A percentile compares a stretch with the other conserved stretches of the same genome.
These are phyloP conservation scores for Leptonema lineaticorne DNA, from an alignment of 1,140 invertebrate genomes.

Conservation along the genomic window DNA sequence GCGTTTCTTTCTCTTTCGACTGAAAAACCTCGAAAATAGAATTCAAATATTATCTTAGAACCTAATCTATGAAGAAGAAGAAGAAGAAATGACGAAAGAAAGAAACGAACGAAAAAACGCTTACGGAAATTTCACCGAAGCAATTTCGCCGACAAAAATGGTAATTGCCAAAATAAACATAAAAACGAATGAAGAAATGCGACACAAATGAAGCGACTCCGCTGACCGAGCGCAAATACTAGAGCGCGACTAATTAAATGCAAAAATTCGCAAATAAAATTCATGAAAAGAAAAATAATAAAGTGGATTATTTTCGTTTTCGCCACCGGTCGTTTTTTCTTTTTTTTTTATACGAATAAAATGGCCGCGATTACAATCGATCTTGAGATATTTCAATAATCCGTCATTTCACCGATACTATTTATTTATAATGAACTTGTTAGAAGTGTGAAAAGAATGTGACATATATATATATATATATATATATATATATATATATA, in stretches of 20 bases:
- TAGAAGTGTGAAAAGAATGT: too few relatives aligned
- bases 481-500: too few relatives aligned
- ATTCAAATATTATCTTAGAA: slow-evolving; percentile 1
- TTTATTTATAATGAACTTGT: too few relatives aligned
- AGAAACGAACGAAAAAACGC: not conserved
- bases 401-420: too few relatives aligned
- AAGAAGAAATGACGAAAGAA: not conserved
- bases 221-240: not conserved
- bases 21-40: not conserved
- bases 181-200: too few relatives aligned
- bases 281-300: not conserved
- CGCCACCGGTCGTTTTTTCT: too few relatives aligned
- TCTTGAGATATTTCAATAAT: too few relatives aligned
- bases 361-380: too few relatives aligned
- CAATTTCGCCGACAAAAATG: slow-evolving; percentile 2
- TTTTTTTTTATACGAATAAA: too few relatives aligned
- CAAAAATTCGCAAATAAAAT: not conserved
- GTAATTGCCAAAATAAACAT: slow-evolving; percentile 10
- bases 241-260: not conserved
- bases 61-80: not conserved
- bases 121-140: not conserved
- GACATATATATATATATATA: too few relatives aligned
- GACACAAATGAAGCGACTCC: not conserved
- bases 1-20: too few relatives aligned
- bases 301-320: not conserved